Conservation (phyloP, 1,140 invertebrate genomes). For the Andrena cerasifolii region DNA sequence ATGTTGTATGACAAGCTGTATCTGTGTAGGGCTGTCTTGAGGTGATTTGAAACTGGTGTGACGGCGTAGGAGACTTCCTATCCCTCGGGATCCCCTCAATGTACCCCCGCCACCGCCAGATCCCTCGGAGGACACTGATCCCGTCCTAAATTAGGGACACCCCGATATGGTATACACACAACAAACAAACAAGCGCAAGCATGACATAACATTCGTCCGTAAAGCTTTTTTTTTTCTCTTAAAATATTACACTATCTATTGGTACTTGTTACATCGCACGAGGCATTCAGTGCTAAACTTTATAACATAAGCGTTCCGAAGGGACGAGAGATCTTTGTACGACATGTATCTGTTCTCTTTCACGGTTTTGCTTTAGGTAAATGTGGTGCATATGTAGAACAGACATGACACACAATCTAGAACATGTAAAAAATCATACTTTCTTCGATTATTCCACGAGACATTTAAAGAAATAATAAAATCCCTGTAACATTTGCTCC, state of each 20-base stretch:
- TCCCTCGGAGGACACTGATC: slow-evolving; percentile 82
- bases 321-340: background rate
- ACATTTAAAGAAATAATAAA: background rate
- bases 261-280: background rate
- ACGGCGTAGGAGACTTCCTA: slow-evolving; percentile 81
- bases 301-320: slow-evolving; percentile 1
- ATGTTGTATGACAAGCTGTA: slow-evolving; percentile 82
- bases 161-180: slow-evolving; percentile 81
- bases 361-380: background rate
- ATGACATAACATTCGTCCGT: slow-evolving; percentile 52
- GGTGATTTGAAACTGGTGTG: slow-evolving; percentile 83
- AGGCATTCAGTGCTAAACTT: slow-evolving; percentile 16
- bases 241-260: background rate
- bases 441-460: background rate
- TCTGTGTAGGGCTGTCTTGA: slow-evolving; percentile 81
- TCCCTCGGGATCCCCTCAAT: slow-evolving; percentile 80
- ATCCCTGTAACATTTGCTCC: background rate
- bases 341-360: background rate
- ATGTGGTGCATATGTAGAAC: background rate
- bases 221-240: slow-evolving; percentile 37
- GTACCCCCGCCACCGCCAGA: slow-evolving; percentile 81
- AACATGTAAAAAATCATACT: background rate
- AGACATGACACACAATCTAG: slow-evolving; percentile 3
- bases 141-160: slow-evolving; percentile 82
- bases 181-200: slow-evolving; percentile 74